Evolutionary conservation across 2,797 vertebrate genomes (phyloP), one percentile per base, ranked within the genome.

Genomic region (Intellagama lesueurii): DNA sequence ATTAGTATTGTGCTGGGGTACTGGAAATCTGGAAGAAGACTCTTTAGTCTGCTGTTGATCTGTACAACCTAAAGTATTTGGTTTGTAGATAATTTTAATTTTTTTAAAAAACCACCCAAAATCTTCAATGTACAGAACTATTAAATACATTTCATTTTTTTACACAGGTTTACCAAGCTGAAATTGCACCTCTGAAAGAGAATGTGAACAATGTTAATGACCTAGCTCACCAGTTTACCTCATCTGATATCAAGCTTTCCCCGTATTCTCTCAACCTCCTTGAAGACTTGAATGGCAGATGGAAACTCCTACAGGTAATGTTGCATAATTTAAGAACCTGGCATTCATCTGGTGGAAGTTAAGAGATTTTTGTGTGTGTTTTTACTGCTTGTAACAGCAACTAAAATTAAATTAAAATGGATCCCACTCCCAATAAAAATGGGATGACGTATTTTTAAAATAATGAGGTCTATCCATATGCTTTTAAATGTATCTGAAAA

Each of bases 251-350:
- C 93, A 98, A 98, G 24, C 97, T 99, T 87, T 99, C 99, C 72
- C 97, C 96, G n/a, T 97, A 97, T 95, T 99, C 98, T 86, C 96
- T 99, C 93, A 98, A 97, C 89, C 98, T 96, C 86, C 96, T 98
- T 30, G 98, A 99, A 92, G 98, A 99, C 88, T 97, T 99, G 87
- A 99, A 99, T 96, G 98, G 96, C 2, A 98, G 98, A 93, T 99
- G 99, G 99, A 98, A 97, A 89, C 96, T 98, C 95, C 97, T 99
- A 26, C 98, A 99, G 98, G 99, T 99, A 98, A 69, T 76, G 68
- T 81, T 84, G 2, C 17, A 68, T 1, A 75, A 0, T 60, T 1
- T 76, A 85, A 81, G 82, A 73, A 40, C 1, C 68, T 30, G 12
- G 32, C 19, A 64, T 81, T 73, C 3, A 49, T 0, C 44, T 83